Evolutionary conservation across 2,113 vertebrate species (phyloP).

Genomic region (Phylloscopus trochilus): DNA sequence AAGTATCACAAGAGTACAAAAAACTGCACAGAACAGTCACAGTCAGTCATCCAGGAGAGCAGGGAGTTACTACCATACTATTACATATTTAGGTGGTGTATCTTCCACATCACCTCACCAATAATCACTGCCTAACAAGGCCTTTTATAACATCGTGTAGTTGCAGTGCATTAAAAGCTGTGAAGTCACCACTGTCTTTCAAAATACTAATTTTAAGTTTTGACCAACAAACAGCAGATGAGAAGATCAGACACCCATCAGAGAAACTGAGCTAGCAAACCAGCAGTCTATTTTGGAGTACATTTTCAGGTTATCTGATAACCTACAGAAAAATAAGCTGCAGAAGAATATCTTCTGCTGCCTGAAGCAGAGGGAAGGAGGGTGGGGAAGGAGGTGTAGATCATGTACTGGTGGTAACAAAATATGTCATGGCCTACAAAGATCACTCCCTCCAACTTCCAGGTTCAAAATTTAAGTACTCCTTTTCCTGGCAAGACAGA

Average conservation of each 20-base stretch:
- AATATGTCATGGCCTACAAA: background rate
- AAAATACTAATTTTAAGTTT: background rate
- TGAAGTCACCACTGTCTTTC: background rate
- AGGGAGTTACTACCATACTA: background rate
- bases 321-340: background rate
- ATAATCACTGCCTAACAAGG: background rate
- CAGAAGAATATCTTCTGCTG: background rate
- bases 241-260: background rate
- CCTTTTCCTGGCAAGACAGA: background rate
- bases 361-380: background rate
- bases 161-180: background rate
- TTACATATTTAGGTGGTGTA: background rate
- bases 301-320: background rate
- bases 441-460: background rate
- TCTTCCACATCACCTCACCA: background rate
- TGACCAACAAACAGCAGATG: background rate
- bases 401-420: background rate
- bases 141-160: background rate
- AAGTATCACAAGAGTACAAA: background rate
- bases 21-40: background rate
- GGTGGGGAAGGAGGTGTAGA: background rate
- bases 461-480: background rate
- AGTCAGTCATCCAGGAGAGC: background rate
- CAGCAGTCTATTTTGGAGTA: background rate
- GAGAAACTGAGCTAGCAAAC: background rate